Evolutionary conservation across 53 echinoderm and acorn worm genomes (phyloP), one percentile per base, ranked within the genome.

Genomic region (Echinometra lucunter): DNA sequence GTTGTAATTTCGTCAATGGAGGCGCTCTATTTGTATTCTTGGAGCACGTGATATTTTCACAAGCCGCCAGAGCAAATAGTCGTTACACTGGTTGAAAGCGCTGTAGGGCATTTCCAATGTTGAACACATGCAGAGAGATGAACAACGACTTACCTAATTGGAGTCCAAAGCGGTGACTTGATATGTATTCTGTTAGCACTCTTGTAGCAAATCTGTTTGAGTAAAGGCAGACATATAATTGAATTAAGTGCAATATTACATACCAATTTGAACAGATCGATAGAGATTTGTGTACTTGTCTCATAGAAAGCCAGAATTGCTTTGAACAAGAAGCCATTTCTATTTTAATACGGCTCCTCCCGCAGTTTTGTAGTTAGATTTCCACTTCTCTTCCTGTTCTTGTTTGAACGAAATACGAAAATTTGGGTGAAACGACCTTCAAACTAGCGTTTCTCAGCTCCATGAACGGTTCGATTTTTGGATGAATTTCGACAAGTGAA

Each of bases 31-130:
- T 72, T 72, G 72, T 32, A 32, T 72, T 72, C 72, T 72, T 35
- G 72, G 34, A 70, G 15, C 72, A 72, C 72, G 72, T 72, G 72
- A 72, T 72, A 72, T 72, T 72, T 72, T 72, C 35, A 34, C 72
- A 72, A 72, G 34, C 72, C 72, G 4, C 35, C 32, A 13, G 35
- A 72, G 35, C 72, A 72, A 72, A 72, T 11, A 72, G 35, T 16
- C 8, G 10, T 34, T 32, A 34, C 72, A 72, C 12, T 72, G 72
- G 72, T 35, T 32, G 32, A 7, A 72, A 72, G 72, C 15, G 35
- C 30, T 72, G 21, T 25, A 53, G 53, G 4, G 53, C 53, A 53
- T 53, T 2, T 13, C 53, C 4, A 53, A 53, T 72, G 63, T 2
- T 27, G 63, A 25, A 63, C 72, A 72, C 35, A 35, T 34, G 72